Evolutionary conservation across 2,888 invertebrate genomes (phyloP).

Genomic region (Archips crataeganus): DNA sequence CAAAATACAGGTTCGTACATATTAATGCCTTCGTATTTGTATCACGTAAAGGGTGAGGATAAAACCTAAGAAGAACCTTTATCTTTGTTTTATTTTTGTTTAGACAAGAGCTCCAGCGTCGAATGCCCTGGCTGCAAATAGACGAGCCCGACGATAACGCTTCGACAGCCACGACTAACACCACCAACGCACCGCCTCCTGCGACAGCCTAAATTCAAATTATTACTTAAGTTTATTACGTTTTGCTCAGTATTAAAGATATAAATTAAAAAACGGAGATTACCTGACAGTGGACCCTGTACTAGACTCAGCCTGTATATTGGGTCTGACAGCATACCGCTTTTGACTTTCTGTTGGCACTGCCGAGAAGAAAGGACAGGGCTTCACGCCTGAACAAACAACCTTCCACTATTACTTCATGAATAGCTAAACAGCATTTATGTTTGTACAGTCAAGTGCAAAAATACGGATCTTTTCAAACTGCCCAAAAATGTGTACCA

Average conservation of each 20-base stretch:
- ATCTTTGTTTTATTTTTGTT: slow-evolving; percentile 30
- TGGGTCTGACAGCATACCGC: too few relatives aligned
- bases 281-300: neutral
- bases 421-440: too few relatives aligned
- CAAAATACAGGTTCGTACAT: slow-evolving; percentile 89
- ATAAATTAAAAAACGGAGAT: neutral
- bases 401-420: too few relatives aligned
- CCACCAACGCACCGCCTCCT: slow-evolving; percentile 71
- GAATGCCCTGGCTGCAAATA: slow-evolving; percentile 92
- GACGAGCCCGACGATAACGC: slow-evolving; percentile 87
- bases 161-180: slow-evolving; percentile 85
- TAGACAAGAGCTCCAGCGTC: slow-evolving; percentile 92
- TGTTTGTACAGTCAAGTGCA: too few relatives aligned
- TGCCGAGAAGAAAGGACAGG: too few relatives aligned
- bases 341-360: too few relatives aligned
- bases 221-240: neutral
- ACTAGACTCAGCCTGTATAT: too few relatives aligned
- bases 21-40: neutral
- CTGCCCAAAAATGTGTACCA: too few relatives aligned
- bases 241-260: neutral
- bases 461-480: too few relatives aligned
- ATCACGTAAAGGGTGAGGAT: neutral
- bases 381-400: too few relatives aligned
- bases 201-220: slow-evolving; percentile 59
- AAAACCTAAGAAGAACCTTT: too few relatives aligned